A percentile compares a stretch with the other conserved stretches of the same genome.
Conservation (phyloP, 2,888 invertebrate species). For the Epinotia brunnichana region DNA sequence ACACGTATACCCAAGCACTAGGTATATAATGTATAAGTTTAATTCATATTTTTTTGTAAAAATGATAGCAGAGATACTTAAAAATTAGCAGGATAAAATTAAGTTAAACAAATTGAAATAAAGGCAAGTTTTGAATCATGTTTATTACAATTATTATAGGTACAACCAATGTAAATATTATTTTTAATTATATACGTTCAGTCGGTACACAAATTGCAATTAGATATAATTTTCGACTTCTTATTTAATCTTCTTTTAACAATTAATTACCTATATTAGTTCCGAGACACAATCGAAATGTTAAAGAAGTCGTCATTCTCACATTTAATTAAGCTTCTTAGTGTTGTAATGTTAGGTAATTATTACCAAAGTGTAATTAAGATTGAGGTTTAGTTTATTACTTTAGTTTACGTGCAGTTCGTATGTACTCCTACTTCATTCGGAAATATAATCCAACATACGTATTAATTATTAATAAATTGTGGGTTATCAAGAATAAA, state of each 20-base stretch:
- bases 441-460: conserved; percentile 10
- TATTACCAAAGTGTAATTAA: conserved; percentile 83
- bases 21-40: conserved; percentile 15
- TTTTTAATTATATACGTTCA: conserved; percentile 41
- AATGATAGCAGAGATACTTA: conserved; percentile 43
- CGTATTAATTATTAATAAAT: conserved; percentile 2
- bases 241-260: conserved; percentile 48
- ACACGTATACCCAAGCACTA: not conserved
- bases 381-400: conserved; percentile 70
- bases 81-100: conserved; percentile 31
- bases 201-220: conserved; percentile 31
- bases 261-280: conserved; percentile 49
- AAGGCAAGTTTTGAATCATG: not conserved
- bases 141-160: conserved; percentile 32
- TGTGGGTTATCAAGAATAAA: conserved; percentile 12
- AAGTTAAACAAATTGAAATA: conserved; percentile 20
- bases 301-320: conserved; percentile 56
- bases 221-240: conserved; percentile 33
- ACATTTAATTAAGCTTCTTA: conserved; percentile 63
- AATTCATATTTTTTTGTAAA: conserved; percentile 10
- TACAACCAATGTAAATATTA: conserved; percentile 43
- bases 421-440: conserved; percentile 29
- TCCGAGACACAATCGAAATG: conserved; percentile 41
- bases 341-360: conserved; percentile 73
- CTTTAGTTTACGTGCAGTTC: conserved; percentile 48